Evolutionary conservation across 2,113 vertebrate genomes (phyloP).

Genomic region (Odocoileus hemionus): DNA sequence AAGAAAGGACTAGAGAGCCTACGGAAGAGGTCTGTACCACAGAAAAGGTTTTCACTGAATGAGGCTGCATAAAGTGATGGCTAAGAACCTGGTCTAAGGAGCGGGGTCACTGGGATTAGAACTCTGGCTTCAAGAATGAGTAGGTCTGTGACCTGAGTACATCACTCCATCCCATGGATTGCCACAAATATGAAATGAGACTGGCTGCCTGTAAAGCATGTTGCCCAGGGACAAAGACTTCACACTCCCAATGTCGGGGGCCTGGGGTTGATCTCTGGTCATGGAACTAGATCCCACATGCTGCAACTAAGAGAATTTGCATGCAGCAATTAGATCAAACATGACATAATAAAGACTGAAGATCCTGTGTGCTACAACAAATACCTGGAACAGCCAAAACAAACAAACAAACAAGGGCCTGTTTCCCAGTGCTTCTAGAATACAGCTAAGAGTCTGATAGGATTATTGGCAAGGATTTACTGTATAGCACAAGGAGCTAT

Average conservation of each 20-base stretch:
- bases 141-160: background rate
- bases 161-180: rapidly evolving
- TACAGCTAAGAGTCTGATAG: background rate
- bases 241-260: background rate
- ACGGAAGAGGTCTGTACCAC: rapidly evolving
- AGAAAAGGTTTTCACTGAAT: background rate
- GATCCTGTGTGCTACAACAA: background rate
- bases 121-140: background rate
- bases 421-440: background rate
- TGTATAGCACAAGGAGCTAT: background rate
- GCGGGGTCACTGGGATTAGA: background rate
- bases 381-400: background rate
- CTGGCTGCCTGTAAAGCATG: rapidly evolving
- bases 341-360: background rate
- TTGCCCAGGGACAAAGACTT: background rate
- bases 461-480: background rate
- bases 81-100: background rate
- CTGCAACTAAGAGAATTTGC: rapidly evolving
- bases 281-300: background rate
- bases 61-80: rapidly evolving
- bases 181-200: background rate
- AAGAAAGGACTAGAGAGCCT: background rate
- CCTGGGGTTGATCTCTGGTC: background rate
- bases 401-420: background rate
- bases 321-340: background rate